Evolutionary conservation across 2,888 invertebrate species (phyloP), one percentile per base, ranked within the genome.

Genomic region (Buathra laborator): DNA sequence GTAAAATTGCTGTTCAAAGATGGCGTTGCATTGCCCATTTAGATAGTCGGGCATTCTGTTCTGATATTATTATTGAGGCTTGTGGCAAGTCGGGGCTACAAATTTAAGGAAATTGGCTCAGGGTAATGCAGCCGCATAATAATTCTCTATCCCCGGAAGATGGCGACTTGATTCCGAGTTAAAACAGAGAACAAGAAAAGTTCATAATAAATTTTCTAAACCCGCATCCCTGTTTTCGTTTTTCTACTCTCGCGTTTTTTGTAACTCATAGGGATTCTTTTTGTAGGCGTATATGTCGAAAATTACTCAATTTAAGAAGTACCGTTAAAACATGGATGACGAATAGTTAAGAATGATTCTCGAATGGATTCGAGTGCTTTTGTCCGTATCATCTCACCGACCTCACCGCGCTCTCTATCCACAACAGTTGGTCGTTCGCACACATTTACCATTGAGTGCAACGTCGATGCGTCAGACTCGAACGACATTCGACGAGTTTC

Each of bases 401-500:
- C 64, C n/a, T 24, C n/a, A 56, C 6, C 66, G 51, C 12, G 66
- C 59, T 77, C 59, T 68, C 83, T 83, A 80, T 80, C 83, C 77
- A 53, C 80, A 77, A 53, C 80, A 77, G 85, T 72, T 85, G 85
- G 83, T 85, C 82, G 85, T 62, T 80, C 59, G 24, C 29, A 16
- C 29, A 32, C 56, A 82, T 85, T 83, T 83, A 85, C 82, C 82
- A 83, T 64, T 51, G 82, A 62, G 51, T 46, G 56, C 64, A 51
- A 81, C 44, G 81, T 79, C 81, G 86, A 86, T 81, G 87, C 81
- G 87, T 87, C 86, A 87, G 87, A 74, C 72, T 24, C 12, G 56
- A 56, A 53, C 64, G 43, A 37, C 53, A 44, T 68, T 71, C 83
- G 56, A 87, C 87, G 62, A 59, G 86, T 85, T 80, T 81, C n/a